These are phyloP conservation scores for Lethrus apterus DNA, from an alignment of 1,140 invertebrate genomes.

Conservation along the genomic window DNA sequence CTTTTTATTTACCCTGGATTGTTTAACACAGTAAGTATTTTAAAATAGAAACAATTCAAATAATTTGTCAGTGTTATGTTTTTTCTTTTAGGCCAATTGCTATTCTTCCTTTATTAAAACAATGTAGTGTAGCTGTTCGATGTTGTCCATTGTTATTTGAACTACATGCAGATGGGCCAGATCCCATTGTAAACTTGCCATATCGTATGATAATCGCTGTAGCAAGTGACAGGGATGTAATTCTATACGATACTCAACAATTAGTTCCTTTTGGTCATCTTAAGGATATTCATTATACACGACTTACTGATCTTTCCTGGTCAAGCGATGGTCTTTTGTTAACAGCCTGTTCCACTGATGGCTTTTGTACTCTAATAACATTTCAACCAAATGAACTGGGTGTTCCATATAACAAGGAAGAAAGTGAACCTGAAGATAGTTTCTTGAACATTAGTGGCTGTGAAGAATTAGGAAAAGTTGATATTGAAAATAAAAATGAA, in stretches of 20 bases:
- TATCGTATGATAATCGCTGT: conserved; percentile 87
- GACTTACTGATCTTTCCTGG: conserved; percentile 89
- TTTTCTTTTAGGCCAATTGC: conserved; percentile 62
- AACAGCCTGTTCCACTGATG: conserved; percentile 88
- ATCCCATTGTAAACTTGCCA: conserved; percentile 56
- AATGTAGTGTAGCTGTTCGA: conserved; percentile 70
- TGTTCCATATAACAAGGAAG: conserved; percentile 47
- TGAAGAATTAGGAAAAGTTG: conserved; percentile 31
- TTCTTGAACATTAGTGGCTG: conserved; percentile 24
- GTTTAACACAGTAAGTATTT: conserved; percentile 58
- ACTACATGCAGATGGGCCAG: conserved; percentile 50
- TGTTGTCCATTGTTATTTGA: conserved; percentile 76
- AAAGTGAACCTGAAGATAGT: conserved; percentile 38
- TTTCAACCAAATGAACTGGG: conserved; percentile 82
- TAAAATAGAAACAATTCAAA: neutral
- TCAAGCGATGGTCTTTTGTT: conserved; percentile 76
- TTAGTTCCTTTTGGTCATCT: conserved; percentile 74
- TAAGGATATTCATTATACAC: conserved; percentile 88
- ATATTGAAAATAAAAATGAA: conserved; percentile 26
- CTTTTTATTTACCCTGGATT: conserved; percentile 71
- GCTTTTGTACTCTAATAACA: conserved; percentile 85
- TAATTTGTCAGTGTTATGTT: neutral
- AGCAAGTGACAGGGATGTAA: conserved; percentile 75
- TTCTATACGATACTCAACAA: conserved; percentile 91
- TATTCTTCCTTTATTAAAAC: conserved; percentile 69